These are phyloP conservation scores for Chlamydotis undulata DNA, from an alignment of 2,113 vertebrate genomes.

Conservation along the genomic window DNA sequence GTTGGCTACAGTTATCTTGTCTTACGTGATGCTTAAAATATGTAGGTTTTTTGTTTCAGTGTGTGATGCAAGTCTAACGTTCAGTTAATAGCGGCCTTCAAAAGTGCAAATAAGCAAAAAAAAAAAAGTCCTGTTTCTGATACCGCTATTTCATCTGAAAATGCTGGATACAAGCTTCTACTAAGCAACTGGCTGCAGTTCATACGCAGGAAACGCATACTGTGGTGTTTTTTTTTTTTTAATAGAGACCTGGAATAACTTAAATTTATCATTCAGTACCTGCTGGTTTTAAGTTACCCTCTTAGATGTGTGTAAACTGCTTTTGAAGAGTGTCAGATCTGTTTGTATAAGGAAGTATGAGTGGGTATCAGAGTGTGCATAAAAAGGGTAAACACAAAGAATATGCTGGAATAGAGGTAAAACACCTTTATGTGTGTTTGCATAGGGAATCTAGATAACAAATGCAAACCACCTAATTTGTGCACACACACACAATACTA, in stretches of 20 bases:
- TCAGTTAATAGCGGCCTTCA: background rate
- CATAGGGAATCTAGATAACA: background rate
- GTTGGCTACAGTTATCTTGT: background rate
- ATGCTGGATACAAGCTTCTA: background rate
- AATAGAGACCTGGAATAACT: background rate
- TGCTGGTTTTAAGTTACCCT: background rate
- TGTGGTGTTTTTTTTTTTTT: background rate
- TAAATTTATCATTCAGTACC: background rate
- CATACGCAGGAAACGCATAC: background rate
- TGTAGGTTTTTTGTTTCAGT: background rate
- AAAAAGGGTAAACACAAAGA: background rate
- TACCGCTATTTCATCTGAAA: background rate
- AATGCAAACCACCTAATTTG: background rate
- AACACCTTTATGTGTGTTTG: background rate
- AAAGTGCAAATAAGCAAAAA: background rate
- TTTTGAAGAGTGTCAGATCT: background rate
- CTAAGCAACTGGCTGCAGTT: background rate
- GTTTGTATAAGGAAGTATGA: background rate
- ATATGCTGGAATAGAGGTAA: background rate
- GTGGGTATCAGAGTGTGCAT: too few relatives aligned
- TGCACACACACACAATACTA: background rate
- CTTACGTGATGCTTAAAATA: background rate
- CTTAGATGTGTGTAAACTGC: background rate
- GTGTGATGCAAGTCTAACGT: background rate
- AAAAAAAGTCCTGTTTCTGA: background rate